Evolutionary conservation across 2,113 vertebrate genomes (phyloP).

Genomic region (Platichthys stellatus): DNA sequence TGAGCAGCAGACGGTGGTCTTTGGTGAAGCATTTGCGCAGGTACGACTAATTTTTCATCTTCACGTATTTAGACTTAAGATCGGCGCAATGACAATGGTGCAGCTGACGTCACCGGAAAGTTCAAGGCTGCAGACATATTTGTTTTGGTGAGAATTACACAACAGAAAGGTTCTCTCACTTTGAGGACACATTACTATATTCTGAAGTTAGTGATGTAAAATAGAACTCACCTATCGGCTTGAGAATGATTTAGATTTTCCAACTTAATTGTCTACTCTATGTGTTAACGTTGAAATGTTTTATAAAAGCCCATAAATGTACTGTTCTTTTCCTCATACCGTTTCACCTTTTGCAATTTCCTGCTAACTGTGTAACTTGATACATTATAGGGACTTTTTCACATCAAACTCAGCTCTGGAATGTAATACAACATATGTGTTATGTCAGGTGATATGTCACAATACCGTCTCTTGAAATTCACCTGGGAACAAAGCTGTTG

Average conservation of each 20-base stretch:
- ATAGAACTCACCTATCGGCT: too few relatives aligned
- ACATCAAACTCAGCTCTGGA: neutral
- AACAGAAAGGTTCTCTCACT: constrained; percentile 9
- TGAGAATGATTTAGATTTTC: neutral
- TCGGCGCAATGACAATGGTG: constrained; percentile 31
- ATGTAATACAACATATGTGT: too few relatives aligned
- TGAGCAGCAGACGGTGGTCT: constrained; percentile 26
- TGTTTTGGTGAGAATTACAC: constrained; percentile 34
- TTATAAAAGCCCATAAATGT: too few relatives aligned
- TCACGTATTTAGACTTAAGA: constrained; percentile 27
- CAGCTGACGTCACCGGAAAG: constrained; percentile 33
- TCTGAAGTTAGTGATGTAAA: too few relatives aligned
- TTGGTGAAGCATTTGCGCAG: constrained; percentile 48
- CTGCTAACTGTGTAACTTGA: too few relatives aligned
- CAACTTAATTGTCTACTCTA: neutral
- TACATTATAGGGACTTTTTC: neutral
- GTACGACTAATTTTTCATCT: constrained; percentile 46
- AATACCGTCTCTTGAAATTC: too few relatives aligned
- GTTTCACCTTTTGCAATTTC: too few relatives aligned
- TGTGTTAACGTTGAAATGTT: neutral
- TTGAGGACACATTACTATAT: neutral
- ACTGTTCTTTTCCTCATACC: too few relatives aligned
- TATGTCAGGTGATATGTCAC: too few relatives aligned
- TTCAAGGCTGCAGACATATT: constrained; percentile 50
- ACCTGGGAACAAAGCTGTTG: too few relatives aligned